Percentiles rank a stretch among this genome's conserved stretches.
These are phyloP conservation scores for Leucozona laternaria DNA, from an alignment of 2,888 invertebrate genomes.

Conservation along the genomic window DNA sequence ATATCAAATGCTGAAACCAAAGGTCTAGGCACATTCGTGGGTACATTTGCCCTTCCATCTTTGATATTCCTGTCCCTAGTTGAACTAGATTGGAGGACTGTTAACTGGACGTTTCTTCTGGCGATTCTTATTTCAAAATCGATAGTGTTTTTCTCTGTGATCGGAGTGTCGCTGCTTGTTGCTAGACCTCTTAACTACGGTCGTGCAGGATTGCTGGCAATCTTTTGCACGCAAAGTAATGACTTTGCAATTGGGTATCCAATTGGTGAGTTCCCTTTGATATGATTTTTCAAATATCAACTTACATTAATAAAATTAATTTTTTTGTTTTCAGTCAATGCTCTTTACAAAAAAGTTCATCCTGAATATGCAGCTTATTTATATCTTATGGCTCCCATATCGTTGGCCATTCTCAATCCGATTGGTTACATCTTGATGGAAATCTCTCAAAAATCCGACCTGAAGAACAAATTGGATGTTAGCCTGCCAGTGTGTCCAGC, in stretches of 20 bases:
- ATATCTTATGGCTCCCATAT: slow-evolving; percentile 97
- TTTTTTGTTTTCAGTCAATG: slow-evolving; percentile 86
- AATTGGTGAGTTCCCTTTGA: slow-evolving; percentile 86
- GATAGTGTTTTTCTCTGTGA: slow-evolving; percentile 91
- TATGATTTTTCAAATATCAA: slow-evolving; percentile 4
- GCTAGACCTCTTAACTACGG: slow-evolving; percentile 92
- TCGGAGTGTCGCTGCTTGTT: slow-evolving; percentile 90
- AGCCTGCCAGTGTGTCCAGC: slow-evolving; percentile 80
- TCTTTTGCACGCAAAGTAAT: slow-evolving; percentile 98
- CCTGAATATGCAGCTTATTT: slow-evolving; percentile 95
- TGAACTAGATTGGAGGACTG: slow-evolving; percentile 90
- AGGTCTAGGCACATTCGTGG: slow-evolving; percentile 96
- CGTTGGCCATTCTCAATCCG: slow-evolving; percentile 95
- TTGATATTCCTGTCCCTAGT: slow-evolving; percentile 96
- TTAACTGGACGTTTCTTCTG: slow-evolving; percentile 96
- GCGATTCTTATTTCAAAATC: slow-evolving; percentile 94
- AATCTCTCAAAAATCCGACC: slow-evolving; percentile 85
- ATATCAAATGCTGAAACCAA: slow-evolving; percentile 93
- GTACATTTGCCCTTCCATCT: slow-evolving; percentile 96
- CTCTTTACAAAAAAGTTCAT: slow-evolving; percentile 93
- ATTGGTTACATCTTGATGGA: slow-evolving; percentile 96
- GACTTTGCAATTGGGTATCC: slow-evolving; percentile 99
- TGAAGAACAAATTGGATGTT: slow-evolving; percentile 79
- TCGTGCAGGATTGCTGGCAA: slow-evolving; percentile 95
- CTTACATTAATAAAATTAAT: not conserved